These are phyloP conservation scores for Anabas testudineus DNA, from an alignment of 2,797 vertebrate genomes.

Conservation along the genomic window DNA sequence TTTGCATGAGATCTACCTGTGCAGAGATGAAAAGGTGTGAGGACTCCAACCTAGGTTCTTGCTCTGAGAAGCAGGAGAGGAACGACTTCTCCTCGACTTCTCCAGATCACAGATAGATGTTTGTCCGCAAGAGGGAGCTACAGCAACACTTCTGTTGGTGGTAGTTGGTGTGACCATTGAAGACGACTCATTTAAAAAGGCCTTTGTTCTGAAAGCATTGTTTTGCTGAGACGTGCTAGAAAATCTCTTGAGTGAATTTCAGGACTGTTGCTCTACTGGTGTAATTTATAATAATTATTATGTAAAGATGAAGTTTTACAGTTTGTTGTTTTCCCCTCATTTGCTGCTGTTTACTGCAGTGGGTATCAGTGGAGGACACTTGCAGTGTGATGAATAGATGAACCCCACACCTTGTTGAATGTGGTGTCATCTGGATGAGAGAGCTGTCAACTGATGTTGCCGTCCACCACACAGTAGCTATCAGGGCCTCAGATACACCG, in stretches of 20 bases:
- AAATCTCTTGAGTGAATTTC: no score
- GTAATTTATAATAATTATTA: no score
- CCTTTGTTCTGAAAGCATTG: neutral
- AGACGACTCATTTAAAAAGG: no score
- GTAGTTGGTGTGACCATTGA: neutral
- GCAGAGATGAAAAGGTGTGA: neutral
- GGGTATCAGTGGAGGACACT: no score
- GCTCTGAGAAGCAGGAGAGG: constrained; percentile 8
- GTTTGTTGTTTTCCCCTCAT: no score
- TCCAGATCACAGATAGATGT: constrained; percentile 9
- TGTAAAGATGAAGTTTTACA: no score
- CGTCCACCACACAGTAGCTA: neutral
- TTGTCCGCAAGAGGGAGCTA: constrained; percentile 86
- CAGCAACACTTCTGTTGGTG: constrained; percentile 58
- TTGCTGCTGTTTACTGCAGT: no score
- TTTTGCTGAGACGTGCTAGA: neutral
- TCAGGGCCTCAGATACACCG: no score
- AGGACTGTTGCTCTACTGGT: no score
- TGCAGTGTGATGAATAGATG: neutral
- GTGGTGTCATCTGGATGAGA: neutral
- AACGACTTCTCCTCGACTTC: constrained; percentile 38
- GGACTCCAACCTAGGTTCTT: constrained; percentile 4
- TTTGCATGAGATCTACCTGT: constrained; percentile 14
- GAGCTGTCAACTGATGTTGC: neutral
- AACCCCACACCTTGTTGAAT: neutral